Evolutionary conservation across 2,113 vertebrate species (phyloP), one percentile per base, ranked within the genome.

Genomic region (Hypomesus transpacificus): DNA sequence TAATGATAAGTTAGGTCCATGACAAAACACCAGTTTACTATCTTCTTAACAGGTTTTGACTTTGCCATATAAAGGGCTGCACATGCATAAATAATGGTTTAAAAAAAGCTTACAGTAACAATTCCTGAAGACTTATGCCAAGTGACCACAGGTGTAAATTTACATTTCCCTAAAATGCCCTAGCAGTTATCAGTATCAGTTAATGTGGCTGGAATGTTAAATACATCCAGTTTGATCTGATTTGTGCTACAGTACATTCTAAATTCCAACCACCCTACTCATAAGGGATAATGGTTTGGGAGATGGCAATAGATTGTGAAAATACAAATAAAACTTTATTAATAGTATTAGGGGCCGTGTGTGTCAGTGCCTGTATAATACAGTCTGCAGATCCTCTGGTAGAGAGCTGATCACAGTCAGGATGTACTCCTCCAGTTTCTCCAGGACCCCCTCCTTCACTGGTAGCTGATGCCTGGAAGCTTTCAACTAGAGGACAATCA

Each of bases 321-420:
- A 22, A 13, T 11, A 17, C 18, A 6, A 62, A 66, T 4, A 1
- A n/a, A 63, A 61, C 14, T 16, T 16, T 26, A 16, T 16, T 11
- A 8, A 9, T 26, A 28, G 17, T n/a, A 4, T n/a, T n/a, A 39
- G 46, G 20, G 50, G 31, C 66, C 58, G 17, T 54, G 31, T n/a
- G 17, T 16, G 9, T 92, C 81, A 93, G 78, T 81, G 87, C 70
- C 90, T 86, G 63, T 87, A 85, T 71, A 98, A 89, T 22, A 96
- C 87, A 0, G 88, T 18, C 89, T 96, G 96, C 59, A 98, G 92
- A 70, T 98, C 95, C 71, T 88, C 83, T 0, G 96, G 95, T 75
- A 99, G 86, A 0, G 94, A 94, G 62, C 80, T 31, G 0, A 95
- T 85, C 71, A 92, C 58, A 4, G 84, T 90, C 34, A 87, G 70